These are phyloP conservation scores for Aegotheles bennettii DNA, from an alignment of 2,113 vertebrate species.

Conservation along the genomic window DNA sequence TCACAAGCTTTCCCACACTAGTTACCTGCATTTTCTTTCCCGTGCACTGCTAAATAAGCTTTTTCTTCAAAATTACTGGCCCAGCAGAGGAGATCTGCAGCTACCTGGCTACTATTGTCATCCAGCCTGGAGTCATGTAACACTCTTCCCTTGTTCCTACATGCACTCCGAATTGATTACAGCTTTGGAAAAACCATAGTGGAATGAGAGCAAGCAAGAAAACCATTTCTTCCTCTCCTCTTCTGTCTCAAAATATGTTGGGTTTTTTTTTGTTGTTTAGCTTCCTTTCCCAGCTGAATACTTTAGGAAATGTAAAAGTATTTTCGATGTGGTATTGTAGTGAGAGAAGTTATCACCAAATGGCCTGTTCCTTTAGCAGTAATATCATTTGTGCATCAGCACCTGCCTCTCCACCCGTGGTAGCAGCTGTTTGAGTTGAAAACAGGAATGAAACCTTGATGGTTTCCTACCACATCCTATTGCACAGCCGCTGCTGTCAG, in stretches of 20 bases:
- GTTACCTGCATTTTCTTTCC: not conserved
- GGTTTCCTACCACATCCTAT: not conserved
- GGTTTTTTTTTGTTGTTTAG: slow-evolving; percentile 16
- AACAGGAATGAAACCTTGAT: slow-evolving; percentile 46
- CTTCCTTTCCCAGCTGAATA: slow-evolving; percentile 60
- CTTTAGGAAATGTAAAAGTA: slow-evolving; percentile 56
- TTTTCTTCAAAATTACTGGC: not conserved
- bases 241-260: not conserved
- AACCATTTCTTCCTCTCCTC: not conserved
- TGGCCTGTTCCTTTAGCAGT: slow-evolving; percentile 39
- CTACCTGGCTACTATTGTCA: not conserved
- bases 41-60: not conserved
- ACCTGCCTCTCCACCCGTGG: slow-evolving; percentile 53
- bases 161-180: not conserved
- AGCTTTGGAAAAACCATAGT: not conserved
- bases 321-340: slow-evolving; percentile 34
- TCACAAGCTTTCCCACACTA: not conserved
- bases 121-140: not conserved
- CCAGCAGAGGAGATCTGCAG: not conserved
- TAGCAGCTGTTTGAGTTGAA: slow-evolving; percentile 61
- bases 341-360: slow-evolving; percentile 46
- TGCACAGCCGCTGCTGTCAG: not conserved
- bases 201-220: not conserved
- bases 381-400: slow-evolving; percentile 20
- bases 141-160: not conserved